A percentile compares a stretch with the other conserved stretches of the same genome.
These are phyloP conservation scores for Dendronephthya gigantea DNA, from an alignment of 64 coral and sea anemone genomes.

Conservation along the genomic window DNA sequence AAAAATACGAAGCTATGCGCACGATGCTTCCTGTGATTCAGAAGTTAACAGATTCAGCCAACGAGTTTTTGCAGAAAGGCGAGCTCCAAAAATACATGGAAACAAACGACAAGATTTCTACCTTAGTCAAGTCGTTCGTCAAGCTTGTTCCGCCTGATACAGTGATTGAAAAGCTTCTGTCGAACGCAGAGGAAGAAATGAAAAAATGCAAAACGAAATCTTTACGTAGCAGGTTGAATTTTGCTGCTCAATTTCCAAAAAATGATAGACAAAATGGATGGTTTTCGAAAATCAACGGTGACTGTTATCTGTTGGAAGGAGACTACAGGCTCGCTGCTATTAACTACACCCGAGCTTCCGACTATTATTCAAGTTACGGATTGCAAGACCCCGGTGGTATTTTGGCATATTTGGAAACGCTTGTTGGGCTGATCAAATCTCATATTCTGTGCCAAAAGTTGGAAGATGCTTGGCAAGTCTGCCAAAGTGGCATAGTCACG, in stretches of 20 bases:
- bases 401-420: not conserved
- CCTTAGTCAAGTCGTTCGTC: not conserved
- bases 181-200: not conserved
- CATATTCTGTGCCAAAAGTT: not conserved
- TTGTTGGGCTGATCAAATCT: not conserved
- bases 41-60: not conserved
- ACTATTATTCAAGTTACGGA: not conserved
- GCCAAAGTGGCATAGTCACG: not conserved
- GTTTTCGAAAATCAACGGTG: not conserved
- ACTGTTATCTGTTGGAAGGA: not conserved
- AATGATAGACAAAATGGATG: not conserved
- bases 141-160: not conserved
- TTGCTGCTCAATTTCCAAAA: not conserved
- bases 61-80: not conserved
- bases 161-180: not conserved
- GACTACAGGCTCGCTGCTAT: not conserved
- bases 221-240: not conserved
- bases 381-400: not conserved
- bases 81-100: not conserved
- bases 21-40: not conserved
- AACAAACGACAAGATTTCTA: not conserved
- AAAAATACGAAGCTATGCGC: too few relatives aligned
- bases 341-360: not conserved
- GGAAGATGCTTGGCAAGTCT: not conserved
- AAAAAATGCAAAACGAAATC: not conserved